phyloP scores from a whole-genome alignment of 2,797 vertebrate genomes.

The Sebastes minor region DNA sequence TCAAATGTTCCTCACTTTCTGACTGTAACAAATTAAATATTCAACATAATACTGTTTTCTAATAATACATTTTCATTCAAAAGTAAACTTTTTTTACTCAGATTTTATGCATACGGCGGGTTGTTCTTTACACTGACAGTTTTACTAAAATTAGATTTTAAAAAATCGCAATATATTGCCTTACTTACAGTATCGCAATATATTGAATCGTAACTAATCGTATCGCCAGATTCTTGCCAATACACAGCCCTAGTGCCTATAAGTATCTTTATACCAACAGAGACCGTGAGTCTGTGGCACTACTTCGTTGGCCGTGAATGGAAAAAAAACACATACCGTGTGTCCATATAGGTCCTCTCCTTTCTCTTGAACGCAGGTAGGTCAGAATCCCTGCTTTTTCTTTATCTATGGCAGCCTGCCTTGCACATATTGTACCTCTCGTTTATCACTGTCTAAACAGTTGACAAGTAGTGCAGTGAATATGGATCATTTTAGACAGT shows the following conservation, averaged over 20 bases:
- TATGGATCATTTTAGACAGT: slow-evolving; percentile 75
- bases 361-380: slow-evolving; percentile 49
- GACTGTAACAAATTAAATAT: background rate
- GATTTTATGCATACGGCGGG: background rate
- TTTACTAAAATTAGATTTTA: background rate
- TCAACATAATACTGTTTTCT: background rate
- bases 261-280: background rate
- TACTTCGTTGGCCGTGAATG: background rate
- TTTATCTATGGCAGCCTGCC: slow-evolving; percentile 62
- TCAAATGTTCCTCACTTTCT: too few relatives aligned
- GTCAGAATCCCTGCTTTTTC: slow-evolving; percentile 42
- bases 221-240: too few relatives aligned
- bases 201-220: too few relatives aligned
- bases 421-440: slow-evolving; percentile 52
- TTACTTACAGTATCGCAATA: too few relatives aligned
- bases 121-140: background rate
- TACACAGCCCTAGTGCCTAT: background rate
- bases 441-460: slow-evolving; percentile 71
- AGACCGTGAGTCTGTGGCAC: background rate
- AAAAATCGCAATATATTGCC: too few relatives aligned
- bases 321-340: background rate
- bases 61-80: background rate
- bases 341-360: slow-evolving; percentile 26
- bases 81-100: background rate
- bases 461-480: slow-evolving; percentile 62